Evolutionary conservation across 2,797 vertebrate species (phyloP), one percentile per base, ranked within the genome.

Genomic region (Silurus lanzhouensis): DNA sequence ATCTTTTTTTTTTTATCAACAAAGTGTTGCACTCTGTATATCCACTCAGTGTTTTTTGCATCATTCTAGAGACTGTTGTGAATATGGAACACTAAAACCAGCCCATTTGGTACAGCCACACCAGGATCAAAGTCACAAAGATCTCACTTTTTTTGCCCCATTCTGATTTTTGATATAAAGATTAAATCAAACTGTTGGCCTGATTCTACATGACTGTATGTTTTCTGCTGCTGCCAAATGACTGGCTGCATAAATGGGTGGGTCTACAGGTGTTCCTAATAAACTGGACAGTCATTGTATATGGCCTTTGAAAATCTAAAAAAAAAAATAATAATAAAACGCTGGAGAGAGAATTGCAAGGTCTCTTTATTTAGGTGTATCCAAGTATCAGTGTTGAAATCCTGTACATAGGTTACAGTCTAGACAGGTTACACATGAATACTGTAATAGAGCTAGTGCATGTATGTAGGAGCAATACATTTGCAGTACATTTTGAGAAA

Each of bases 361-460:
- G 58, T 61, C 57, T 79, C 58, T n/a, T 46, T 63, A 63, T 79
- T 46, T 44, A 44, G 31, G 60, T 57, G 61, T 44, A 60, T 63
- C 10, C 20, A 61, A 79, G 76, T 44, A 79, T 63, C 76, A 44
- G n/a, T 79, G 55, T 31, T 22, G 58, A 63, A 79, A 46, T 79
- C 58, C 76, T 46, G 31, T 5, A 57, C n/a, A 63, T 12, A 19
- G 58, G 12, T 63, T 44, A 44, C 31, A 0, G 58, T 79, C 76
- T 79, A 63, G 25, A 79, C 76, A 79, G 31, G 57, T 79, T 27
- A 46, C 48, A 25, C 20, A 55, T 25, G 48, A 27, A 27, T 57
- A 57, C 72, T 8, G 72, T 75, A 57, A 57, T n/a, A 38, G 58
- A 79, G 31, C 76, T 8, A n/a, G 27, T 15, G 31, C 27, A 10